phyloP scores from a whole-genome alignment of 1,140 invertebrate genomes.

The Megalopta genalis region DNA sequence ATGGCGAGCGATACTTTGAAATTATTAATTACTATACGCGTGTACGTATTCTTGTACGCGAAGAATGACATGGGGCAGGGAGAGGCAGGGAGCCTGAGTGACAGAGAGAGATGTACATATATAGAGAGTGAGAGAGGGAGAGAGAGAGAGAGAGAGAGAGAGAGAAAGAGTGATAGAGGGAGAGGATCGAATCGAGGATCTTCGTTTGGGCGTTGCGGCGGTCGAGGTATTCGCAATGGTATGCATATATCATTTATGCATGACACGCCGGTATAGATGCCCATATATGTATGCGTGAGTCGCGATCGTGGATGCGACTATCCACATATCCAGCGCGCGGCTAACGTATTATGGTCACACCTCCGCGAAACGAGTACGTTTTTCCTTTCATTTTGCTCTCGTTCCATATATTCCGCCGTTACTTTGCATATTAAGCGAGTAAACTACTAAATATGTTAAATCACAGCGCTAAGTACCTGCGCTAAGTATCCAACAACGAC shows the following conservation, averaged over 20 bases:
- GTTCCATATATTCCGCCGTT: constrained; percentile 28
- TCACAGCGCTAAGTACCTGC: not conserved
- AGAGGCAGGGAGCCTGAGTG: not conserved
- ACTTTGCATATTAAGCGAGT: constrained; percentile 39
- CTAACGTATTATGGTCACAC: constrained; percentile 36
- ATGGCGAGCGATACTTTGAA: constrained; percentile 16
- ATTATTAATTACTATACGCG: constrained; percentile 35
- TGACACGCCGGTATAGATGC: constrained; percentile 23
- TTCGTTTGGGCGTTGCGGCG: constrained; percentile 23
- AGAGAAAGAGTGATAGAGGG: not conserved
- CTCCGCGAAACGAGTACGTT: constrained; percentile 12
- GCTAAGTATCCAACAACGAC: not conserved
- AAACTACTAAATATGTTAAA: constrained; percentile 32
- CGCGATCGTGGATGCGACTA: constrained; percentile 21
- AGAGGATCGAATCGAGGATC: constrained; percentile 20
- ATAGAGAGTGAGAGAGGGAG: too few species aligned
- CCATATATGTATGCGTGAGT: not conserved
- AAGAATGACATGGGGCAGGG: not conserved
- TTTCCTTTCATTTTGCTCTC: constrained; percentile 47
- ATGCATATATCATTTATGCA: constrained; percentile 55
- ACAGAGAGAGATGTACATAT: too few species aligned
- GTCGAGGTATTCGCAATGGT: constrained; percentile 38
- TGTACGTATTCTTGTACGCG: not conserved
- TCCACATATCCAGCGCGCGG: constrained; percentile 16
- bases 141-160: too few species aligned